Evolutionary conservation across 2,113 vertebrate species (phyloP).

Genomic region (Solea senegalensis): DNA sequence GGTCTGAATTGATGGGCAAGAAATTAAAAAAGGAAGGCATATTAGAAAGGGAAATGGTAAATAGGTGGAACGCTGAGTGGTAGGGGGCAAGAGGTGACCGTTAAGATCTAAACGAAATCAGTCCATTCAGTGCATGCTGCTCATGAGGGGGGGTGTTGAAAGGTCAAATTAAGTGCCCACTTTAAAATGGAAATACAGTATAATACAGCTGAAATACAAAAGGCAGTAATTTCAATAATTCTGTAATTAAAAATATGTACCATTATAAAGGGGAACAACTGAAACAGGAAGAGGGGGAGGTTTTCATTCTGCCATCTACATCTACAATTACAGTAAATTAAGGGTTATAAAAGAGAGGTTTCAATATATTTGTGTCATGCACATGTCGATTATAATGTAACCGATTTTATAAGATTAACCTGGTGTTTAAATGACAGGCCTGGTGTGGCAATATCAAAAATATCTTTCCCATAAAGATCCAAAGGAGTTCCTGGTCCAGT

Average conservation of each 20-base stretch:
- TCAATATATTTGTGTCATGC: too few species aligned
- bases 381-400: too few species aligned
- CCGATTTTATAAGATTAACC: too few species aligned
- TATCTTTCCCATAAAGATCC: slow-evolving; percentile 41
- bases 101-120: slow-evolving; percentile 60
- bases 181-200: slow-evolving; percentile 66
- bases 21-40: slow-evolving; percentile 78
- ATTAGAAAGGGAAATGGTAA: slow-evolving; percentile 59
- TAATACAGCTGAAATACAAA: slow-evolving; percentile 51
- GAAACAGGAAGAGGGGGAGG: not conserved
- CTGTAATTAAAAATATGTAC: slow-evolving; percentile 36
- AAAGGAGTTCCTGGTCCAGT: slow-evolving; percentile 28
- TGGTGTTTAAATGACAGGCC: slow-evolving; percentile 1
- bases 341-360: too few species aligned
- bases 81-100: slow-evolving; percentile 23
- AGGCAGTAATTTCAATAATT: slow-evolving; percentile 43
- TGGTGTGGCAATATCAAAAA: slow-evolving; percentile 31
- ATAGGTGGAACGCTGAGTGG: slow-evolving; percentile 9
- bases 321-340: too few species aligned
- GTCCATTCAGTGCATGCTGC: slow-evolving; percentile 56
- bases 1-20: slow-evolving; percentile 65
- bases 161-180: slow-evolving; percentile 56
- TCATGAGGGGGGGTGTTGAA: slow-evolving; percentile 46
- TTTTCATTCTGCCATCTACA: not conserved
- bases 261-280: slow-evolving; percentile 17